Evolutionary conservation across 1,140 invertebrate genomes (phyloP).

Genomic region (Drosophila nebulosa): DNA sequence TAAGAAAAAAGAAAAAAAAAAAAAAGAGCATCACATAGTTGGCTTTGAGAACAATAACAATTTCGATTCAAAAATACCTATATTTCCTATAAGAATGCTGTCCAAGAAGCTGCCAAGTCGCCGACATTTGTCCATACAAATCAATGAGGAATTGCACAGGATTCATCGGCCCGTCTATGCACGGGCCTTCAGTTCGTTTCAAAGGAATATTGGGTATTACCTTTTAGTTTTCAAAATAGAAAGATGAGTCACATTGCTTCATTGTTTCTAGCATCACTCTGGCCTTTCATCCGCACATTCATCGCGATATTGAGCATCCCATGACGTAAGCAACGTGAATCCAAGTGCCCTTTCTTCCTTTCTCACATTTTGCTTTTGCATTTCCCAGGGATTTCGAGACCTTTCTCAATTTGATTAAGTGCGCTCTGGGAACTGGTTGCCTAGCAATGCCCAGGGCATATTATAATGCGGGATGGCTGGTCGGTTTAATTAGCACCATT

Average conservation of each 20-base stretch:
- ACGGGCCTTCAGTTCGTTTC: neutral
- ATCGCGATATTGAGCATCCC: neutral
- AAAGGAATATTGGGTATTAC: conserved; percentile 32
- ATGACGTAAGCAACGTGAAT: conserved; percentile 35
- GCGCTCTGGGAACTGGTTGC: conserved; percentile 52
- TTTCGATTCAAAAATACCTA: neutral
- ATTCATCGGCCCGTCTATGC: neutral
- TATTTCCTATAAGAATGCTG: conserved; percentile 10
- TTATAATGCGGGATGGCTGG: conserved; percentile 38
- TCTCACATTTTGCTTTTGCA: no score
- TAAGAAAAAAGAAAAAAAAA: no score
- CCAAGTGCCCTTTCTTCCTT: neutral
- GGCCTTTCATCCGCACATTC: conserved; percentile 4
- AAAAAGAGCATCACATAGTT: conserved; percentile 35
- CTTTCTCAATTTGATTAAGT: conserved; percentile 50
- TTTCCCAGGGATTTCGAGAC: conserved; percentile 36
- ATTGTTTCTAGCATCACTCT: conserved; percentile 4
- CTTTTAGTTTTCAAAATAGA: no score
- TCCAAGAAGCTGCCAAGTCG: neutral
- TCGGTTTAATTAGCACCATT: conserved; percentile 38
- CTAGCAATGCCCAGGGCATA: conserved; percentile 54
- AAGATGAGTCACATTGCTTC: neutral
- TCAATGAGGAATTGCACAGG: neutral
- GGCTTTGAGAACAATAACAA: conserved; percentile 17
- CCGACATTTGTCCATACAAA: conserved; percentile 6